Evolutionary conservation across 2,888 invertebrate genomes (phyloP), one percentile per base, ranked within the genome.

Genomic region (Nezara viridula): DNA sequence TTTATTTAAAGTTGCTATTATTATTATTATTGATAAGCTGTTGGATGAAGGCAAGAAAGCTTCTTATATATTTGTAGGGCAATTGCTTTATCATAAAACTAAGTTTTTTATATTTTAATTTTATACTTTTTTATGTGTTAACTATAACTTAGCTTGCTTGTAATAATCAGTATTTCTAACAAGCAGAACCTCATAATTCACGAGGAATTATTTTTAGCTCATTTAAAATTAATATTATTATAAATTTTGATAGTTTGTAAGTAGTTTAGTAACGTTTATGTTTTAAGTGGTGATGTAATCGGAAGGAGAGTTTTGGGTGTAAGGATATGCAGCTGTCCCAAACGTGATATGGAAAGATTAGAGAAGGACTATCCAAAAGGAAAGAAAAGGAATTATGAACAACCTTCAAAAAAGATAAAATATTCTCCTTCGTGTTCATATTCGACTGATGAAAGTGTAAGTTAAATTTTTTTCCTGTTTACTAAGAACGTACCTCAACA

Each of bases 261-360:
- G 37, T 16, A 37, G 37, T 73, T 37, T 10, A 37, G 6, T 73
- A 7, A 73, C 16, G 37, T 73, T 73, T 73, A 21, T 27, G 24
- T 77, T 85, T 88, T 44, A 40, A 88, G 88, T 52, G 88, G 94
- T 16, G 91, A 92, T 4, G 94, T 96, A 16, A 92, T 95, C 49
- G 97, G 96, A 0, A 94, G 96, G 0, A 94, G 95, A 90, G 93
- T 94, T n/a, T 93, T 97, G 0, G 94, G 95, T n/a, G 95, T 96
- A 0, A 94, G 96, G 85, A 95, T 96, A n/a, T 97, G 97, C 92
- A 95, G 96, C 1, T 97, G 97, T 91, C 96, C 96, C 0, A 95
- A 95, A 24, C 93, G 97, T 0, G 97, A 97, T 92, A 94, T 96
- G 91, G 93, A 93, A 52, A 95, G 95, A 88, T 96, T 96, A 88